A percentile compares a stretch with the other conserved stretches of the same genome.
Evolutionary conservation across 1,140 invertebrate genomes (phyloP).

Genomic region (Drosophila nasuta): DNA sequence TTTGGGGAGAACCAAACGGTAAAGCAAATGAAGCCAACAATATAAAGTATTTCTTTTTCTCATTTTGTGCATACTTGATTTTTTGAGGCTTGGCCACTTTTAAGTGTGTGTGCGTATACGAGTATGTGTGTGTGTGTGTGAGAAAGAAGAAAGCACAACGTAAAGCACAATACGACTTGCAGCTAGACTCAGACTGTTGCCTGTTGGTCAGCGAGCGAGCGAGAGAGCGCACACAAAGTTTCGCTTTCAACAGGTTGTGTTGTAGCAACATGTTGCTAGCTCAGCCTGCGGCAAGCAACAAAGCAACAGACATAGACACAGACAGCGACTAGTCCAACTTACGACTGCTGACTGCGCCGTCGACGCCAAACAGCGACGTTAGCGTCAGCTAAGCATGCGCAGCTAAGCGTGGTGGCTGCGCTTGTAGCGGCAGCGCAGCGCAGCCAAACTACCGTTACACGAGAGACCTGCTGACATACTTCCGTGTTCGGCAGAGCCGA

Average conservation of each 20-base stretch:
- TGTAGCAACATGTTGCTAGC: constrained; percentile 72
- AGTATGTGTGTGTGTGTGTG: constrained; percentile 1
- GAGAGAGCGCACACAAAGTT: constrained; percentile 70
- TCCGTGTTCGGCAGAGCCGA: constrained; percentile 78
- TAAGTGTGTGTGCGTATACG: constrained; percentile 22
- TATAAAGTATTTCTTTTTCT: constrained; percentile 40
- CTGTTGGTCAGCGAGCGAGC: constrained; percentile 64
- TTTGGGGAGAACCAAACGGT: constrained; percentile 71
- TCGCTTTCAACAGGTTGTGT: constrained; percentile 85
- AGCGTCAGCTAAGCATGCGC: constrained; percentile 72
- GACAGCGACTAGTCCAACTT: neutral
- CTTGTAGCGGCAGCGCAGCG: constrained; percentile 32
- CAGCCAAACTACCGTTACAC: constrained; percentile 82
- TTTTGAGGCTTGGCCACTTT: constrained; percentile 71
- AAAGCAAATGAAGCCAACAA: constrained; percentile 66
- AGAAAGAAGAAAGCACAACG: constrained; percentile 53
- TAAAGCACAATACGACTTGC: constrained; percentile 33
- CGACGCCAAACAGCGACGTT: constrained; percentile 13
- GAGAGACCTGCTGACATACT: constrained; percentile 85
- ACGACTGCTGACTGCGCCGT: constrained; percentile 2
- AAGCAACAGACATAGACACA: constrained; percentile 29
- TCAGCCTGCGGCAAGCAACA: constrained; percentile 62
- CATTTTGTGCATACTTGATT: constrained; percentile 67
- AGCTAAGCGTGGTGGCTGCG: constrained; percentile 69
- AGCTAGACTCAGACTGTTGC: constrained; percentile 43